Conservation (phyloP, 2,797 vertebrate species). For the Nannoperca australis region DNA sequence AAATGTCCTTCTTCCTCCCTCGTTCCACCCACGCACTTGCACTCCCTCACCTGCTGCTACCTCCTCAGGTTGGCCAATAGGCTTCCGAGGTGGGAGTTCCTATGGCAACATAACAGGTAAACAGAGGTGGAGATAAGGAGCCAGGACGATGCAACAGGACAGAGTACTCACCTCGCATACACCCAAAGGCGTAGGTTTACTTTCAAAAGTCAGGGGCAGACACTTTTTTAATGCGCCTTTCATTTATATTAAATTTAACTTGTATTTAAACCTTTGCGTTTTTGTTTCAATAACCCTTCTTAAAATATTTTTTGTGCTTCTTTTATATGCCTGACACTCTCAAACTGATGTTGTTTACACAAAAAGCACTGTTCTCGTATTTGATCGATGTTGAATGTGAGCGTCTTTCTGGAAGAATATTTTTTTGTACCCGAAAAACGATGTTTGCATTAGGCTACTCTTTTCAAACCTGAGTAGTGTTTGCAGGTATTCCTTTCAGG, state of each 20-base stretch:
- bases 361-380: neutral
- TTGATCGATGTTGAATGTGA: neutral
- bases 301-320: neutral
- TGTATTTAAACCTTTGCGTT: neutral
- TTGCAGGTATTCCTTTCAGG: no score
- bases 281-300: neutral
- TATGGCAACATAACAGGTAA: conserved; percentile 85
- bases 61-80: conserved; percentile 54
- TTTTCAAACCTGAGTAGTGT: neutral
- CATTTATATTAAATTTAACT: no score
- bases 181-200: neutral
- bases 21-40: conserved; percentile 50
- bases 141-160: conserved; percentile 11
- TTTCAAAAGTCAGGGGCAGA: neutral
- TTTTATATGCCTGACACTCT: neutral
- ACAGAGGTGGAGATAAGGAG: conserved; percentile 74
- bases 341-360: neutral
- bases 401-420: neutral
- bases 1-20: conserved; percentile 6
- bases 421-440: neutral
- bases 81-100: conserved; percentile 56
- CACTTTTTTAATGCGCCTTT: no score
- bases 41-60: conserved; percentile 72
- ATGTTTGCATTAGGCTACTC: neutral
- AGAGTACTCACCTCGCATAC: neutral